These are phyloP conservation scores for Dimorphilus gyrociliatus DNA, from an alignment of 2,888 invertebrate species.

Conservation along the genomic window DNA sequence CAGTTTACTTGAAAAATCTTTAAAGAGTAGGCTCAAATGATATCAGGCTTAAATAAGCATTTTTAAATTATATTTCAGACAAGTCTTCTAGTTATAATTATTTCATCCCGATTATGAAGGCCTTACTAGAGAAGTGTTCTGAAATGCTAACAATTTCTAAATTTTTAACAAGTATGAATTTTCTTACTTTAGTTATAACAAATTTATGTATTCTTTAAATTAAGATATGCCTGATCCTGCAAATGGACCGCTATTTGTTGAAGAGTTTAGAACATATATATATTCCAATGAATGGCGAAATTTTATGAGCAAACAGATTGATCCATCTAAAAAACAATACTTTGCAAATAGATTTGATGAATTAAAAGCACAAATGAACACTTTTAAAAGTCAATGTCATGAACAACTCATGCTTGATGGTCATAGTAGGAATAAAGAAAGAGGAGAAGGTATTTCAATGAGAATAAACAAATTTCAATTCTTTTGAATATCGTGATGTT, in stretches of 20 bases:
- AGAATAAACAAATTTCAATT: conserved; percentile 42
- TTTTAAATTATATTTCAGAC: conserved; percentile 12
- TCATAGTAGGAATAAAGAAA: conserved; percentile 43
- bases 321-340: conserved; percentile 44
- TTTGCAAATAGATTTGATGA: conserved; percentile 41
- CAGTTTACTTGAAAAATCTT: conserved; percentile 19
- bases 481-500: too few relatives aligned
- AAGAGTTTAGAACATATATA: conserved; percentile 46
- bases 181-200: too few relatives aligned
- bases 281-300: conserved; percentile 43
- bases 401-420: conserved; percentile 46
- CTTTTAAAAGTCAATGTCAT: conserved; percentile 48
- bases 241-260: conserved; percentile 46
- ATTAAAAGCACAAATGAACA: conserved; percentile 37
- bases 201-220: too few relatives aligned
- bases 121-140: conserved; percentile 43
- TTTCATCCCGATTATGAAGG: conserved; percentile 48
- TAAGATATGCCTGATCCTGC: conserved; percentile 44
- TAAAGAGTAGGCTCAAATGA: conserved; percentile 18
- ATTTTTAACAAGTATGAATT: too few relatives aligned
- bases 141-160: conserved; percentile 25
- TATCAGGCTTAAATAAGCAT: neutral
- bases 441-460: too few relatives aligned
- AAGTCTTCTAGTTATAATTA: conserved; percentile 45
- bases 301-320: conserved; percentile 36